A percentile compares a stretch with the other conserved stretches of the same genome.
Conservation (phyloP, 1,140 invertebrate genomes). For the Conopomorpha cramerella region DNA sequence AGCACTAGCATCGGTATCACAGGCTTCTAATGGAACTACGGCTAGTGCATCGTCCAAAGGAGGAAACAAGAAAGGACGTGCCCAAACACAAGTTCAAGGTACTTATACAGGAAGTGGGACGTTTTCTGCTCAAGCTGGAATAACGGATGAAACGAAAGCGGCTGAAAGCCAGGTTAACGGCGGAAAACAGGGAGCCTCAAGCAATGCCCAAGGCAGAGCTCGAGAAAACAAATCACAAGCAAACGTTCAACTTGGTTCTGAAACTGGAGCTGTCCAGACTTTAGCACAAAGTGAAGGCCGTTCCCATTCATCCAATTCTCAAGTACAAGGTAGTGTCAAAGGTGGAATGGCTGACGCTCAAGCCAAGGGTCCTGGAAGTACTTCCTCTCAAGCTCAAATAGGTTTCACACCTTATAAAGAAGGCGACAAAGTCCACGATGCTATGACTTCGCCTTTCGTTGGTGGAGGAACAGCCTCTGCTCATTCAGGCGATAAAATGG, state of each 20-base stretch:
- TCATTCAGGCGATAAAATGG: slow-evolving; percentile 72
- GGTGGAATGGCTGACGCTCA: slow-evolving; percentile 84
- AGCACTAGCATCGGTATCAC: slow-evolving; percentile 72
- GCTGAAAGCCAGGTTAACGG: slow-evolving; percentile 73
- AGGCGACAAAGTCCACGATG: slow-evolving; percentile 50
- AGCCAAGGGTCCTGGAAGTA: slow-evolving; percentile 79
- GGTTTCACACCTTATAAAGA: slow-evolving; percentile 77
- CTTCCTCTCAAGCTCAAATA: slow-evolving; percentile 84
- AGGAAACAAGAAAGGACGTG: slow-evolving; percentile 69
- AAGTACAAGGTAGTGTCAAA: slow-evolving; percentile 76
- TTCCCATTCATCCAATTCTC: slow-evolving; percentile 75
- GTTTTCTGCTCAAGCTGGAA: slow-evolving; percentile 81
- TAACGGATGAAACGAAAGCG: slow-evolving; percentile 72
- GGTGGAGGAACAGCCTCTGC: slow-evolving; percentile 78
- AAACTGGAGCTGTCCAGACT: slow-evolving; percentile 73
- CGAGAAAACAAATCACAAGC: slow-evolving; percentile 77
- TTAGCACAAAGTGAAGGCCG: slow-evolving; percentile 75
- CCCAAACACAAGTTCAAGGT: slow-evolving; percentile 80
- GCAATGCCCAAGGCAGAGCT: slow-evolving; percentile 74
- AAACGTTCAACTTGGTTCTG: slow-evolving; percentile 73
- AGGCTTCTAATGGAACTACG: slow-evolving; percentile 70
- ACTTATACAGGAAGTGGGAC: slow-evolving; percentile 75
- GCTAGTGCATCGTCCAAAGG: slow-evolving; percentile 77
- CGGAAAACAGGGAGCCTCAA: slow-evolving; percentile 73
- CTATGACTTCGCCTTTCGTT: slow-evolving; percentile 61